Evolutionary conservation across 2,888 invertebrate genomes (phyloP), one percentile per base, ranked within the genome.

Genomic region (Griposia aprilina): DNA sequence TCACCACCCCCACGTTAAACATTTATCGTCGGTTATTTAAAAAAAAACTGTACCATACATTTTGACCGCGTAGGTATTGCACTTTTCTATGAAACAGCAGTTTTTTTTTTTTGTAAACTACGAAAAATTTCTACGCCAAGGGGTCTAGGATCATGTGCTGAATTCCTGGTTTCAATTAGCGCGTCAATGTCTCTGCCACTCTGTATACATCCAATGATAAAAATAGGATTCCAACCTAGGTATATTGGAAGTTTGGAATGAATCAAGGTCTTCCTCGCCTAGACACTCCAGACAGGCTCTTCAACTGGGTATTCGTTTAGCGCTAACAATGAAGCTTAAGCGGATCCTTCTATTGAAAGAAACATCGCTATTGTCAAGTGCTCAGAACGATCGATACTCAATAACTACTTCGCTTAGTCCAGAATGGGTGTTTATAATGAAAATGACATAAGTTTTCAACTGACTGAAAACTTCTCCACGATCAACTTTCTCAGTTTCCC

Each of bases 311-410:
- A 59, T 72, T 72, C 70, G 41, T 60, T 70, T 59, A 74, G n/a
- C 50, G 36, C 30, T 63, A 84, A 85, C 81, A 82, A 85, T 82
- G 15, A 41, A 69, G 57, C 55, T 50, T 66, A 50, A 60, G 26
- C 45, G 70, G 70, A 85, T 81, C 74, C 85, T 67, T 66, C 70
- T 81, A 48, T 85, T 74, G 74, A 68, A 66, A 63, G 55, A 69
- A 60, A 69, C 60, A 81, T 70, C 30, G 23, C 62, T 36, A 62
- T 70, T 67, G 57, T 74, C 50, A 15, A 57, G 85, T 55, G 13
- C 57, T 60, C 59, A n/a, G 20, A 26, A 26, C 15, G 66, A 81
- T 81, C 60, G 41, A 69, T 84, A 26, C 63, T 80, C 52, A 15
- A 65, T 79, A 81, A 67, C 50, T 65, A 50, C 6, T 67, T 67